These are phyloP conservation scores for Pachydiplax longipennis DNA, from an alignment of 2,888 invertebrate species.

Conservation along the genomic window DNA sequence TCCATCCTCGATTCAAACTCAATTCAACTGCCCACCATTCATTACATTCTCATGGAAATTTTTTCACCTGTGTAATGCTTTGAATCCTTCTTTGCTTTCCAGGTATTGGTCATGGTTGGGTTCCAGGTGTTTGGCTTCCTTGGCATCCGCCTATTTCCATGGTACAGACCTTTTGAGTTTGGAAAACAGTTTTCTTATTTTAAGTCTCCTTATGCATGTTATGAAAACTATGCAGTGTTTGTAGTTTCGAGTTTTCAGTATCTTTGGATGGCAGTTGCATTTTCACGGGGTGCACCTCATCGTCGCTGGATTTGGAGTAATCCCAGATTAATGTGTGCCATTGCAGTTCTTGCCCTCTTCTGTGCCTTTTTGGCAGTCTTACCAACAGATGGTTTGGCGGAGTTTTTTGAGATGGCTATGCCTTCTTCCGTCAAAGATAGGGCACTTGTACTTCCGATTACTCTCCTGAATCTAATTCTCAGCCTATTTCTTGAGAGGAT, in stretches of 20 bases:
- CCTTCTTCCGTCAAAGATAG: slow-evolving; percentile 60
- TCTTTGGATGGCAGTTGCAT: slow-evolving; percentile 69
- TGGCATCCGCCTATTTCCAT: slow-evolving; percentile 63
- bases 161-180: slow-evolving; percentile 65
- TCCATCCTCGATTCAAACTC: too few relatives aligned
- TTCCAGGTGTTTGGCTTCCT: slow-evolving; percentile 63
- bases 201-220: slow-evolving; percentile 59
- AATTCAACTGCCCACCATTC: too few relatives aligned
- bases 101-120: slow-evolving; percentile 62
- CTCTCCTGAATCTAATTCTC: background rate
- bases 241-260: slow-evolving; percentile 71
- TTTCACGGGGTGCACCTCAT: slow-evolving; percentile 73
- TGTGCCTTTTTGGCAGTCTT: slow-evolving; percentile 64
- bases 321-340: slow-evolving; percentile 61
- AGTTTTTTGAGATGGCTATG: slow-evolving; percentile 56
- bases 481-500: slow-evolving; percentile 12
- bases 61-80: too few relatives aligned
- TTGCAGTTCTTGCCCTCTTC: slow-evolving; percentile 62
- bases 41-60: too few relatives aligned
- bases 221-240: slow-evolving; percentile 71
- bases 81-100: slow-evolving; percentile 55
- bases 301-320: slow-evolving; percentile 70
- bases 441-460: slow-evolving; percentile 56
- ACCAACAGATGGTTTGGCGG: slow-evolving; percentile 61
- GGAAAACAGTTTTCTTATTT: slow-evolving; percentile 55